Conservation (phyloP, 2,888 invertebrate species). For the Cremastinae sp. region DNA sequence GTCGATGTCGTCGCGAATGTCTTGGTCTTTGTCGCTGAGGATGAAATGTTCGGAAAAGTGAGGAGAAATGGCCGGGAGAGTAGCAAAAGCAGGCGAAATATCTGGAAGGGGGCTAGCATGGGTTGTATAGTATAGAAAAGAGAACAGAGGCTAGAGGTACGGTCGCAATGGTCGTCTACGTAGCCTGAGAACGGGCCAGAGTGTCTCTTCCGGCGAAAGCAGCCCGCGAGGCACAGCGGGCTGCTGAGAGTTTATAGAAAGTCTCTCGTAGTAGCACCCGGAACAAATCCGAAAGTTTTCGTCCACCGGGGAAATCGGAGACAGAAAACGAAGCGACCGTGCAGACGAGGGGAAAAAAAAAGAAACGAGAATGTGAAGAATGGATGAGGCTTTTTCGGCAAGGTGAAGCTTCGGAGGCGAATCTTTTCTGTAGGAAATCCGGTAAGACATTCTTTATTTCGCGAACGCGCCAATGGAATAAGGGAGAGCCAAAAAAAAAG, state of each 20-base stretch:
- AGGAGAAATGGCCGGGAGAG: slow-evolving; percentile 22
- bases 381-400: slow-evolving; percentile 29
- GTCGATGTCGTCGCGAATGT: no score
- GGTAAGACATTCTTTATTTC: slow-evolving; percentile 52
- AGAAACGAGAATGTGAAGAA: slow-evolving; percentile 38
- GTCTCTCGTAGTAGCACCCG: slow-evolving; percentile 39
- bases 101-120: slow-evolving; percentile 17
- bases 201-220: slow-evolving; percentile 33
- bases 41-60: slow-evolving; percentile 50
- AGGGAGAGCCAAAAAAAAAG: no score
- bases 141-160: slow-evolving; percentile 29
- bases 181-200: slow-evolving; percentile 25
- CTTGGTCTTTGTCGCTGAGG: slow-evolving; percentile 43
- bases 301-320: slow-evolving; percentile 50
- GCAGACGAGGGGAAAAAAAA: slow-evolving; percentile 19
- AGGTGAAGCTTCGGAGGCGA: slow-evolving; percentile 61
- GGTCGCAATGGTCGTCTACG: slow-evolving; percentile 22
- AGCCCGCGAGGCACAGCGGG: slow-evolving; percentile 43
- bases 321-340: slow-evolving; percentile 15
- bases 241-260: slow-evolving; percentile 15
- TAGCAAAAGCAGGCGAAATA: slow-evolving; percentile 38
- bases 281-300: slow-evolving; percentile 59
- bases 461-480: slow-evolving; percentile 20
- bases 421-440: slow-evolving; percentile 64
- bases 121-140: background rate